Evolutionary conservation across 2,888 invertebrate genomes (phyloP), one percentile per base, ranked within the genome.

Genomic region (Pharmacophagus antenor): DNA sequence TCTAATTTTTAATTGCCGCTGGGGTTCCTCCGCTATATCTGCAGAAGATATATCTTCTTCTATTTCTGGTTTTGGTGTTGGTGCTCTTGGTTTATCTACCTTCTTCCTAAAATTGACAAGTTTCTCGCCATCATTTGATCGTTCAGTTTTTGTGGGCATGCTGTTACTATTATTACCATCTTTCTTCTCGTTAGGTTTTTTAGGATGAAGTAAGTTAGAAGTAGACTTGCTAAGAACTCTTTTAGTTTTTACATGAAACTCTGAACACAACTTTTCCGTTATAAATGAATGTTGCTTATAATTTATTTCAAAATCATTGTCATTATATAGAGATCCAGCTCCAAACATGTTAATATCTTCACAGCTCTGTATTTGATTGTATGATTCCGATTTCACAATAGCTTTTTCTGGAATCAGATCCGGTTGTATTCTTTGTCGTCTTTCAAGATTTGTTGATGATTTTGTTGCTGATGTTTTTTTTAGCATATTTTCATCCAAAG

Each of bases 181-280:
- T 71, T 89, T 90, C 64, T 90, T 90, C 2, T 91, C 91, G 62
- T 80, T 85, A n/a, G 82, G 67, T 63, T 92, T 92, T 65, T 92
- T 91, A n/a, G 92, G 88, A 67, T 93, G 93, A 62, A 93, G 85
- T 49, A 93, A 79, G 73, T 93, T 93, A 1, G 93, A 93, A 0
- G 93, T 93, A 3, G 93, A 93, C 74, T 93, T 93, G 70, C 93
- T 93, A 3, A 93, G 85, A 47, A 91, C 91, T 66, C 92, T 88
- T 70, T 94, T 94, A 6, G 94, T 94, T 80, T 94, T 94, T 0
- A 94, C 94, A 68, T 94, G 94, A 70, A 94, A 94, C 77, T 94
- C 94, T 3, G 93, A 93, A 78, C 93, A 94, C 25, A 94, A 82
- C 69, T 94, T 93, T 68, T 94, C 93, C 15, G 94, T 94, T 44